These are phyloP conservation scores for Fukomys damarensis DNA, from an alignment of 2,113 vertebrate species.

Conservation along the genomic window DNA sequence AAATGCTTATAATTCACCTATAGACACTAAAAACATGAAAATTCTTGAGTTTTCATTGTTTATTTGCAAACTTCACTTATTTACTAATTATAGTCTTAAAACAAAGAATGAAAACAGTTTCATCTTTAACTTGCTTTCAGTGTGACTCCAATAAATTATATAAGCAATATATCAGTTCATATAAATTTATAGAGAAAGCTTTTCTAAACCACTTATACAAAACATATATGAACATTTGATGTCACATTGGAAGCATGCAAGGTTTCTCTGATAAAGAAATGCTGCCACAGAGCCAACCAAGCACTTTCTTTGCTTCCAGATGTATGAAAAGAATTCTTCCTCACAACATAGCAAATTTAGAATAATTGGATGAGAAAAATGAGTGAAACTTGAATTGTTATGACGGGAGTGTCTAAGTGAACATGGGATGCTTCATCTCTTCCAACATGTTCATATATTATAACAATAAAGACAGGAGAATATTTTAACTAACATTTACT, in stretches of 20 bases:
- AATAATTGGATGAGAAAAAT: background rate
- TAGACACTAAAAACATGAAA: constrained; percentile 61
- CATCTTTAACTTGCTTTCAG: constrained; percentile 60
- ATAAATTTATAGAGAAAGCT: constrained; percentile 34
- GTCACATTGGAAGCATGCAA: background rate
- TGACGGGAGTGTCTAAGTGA: background rate
- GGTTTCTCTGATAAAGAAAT: background rate
- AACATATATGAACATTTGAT: background rate
- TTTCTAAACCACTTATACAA: constrained; percentile 31
- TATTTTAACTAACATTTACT: background rate
- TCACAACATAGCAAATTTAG: background rate
- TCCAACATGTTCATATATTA: background rate
- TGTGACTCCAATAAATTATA: constrained; percentile 54
- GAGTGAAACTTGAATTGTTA: background rate
- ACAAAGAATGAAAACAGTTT: constrained; percentile 63
- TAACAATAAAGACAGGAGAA: background rate
- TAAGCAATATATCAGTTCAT: constrained; percentile 43
- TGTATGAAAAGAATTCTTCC: background rate
- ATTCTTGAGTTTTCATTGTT: constrained; percentile 61
- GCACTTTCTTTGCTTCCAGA: constrained; percentile 12
- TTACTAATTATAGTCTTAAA: constrained; percentile 63
- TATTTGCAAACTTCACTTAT: constrained; percentile 67
- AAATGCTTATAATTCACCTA: constrained; percentile 73
- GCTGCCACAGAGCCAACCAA: constrained; percentile 27
- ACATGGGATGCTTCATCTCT: background rate